Percentiles rank a stretch among this genome's conserved stretches.
Conservation (phyloP, 2,797 vertebrate species). For the Pogoniulus pusillus region DNA sequence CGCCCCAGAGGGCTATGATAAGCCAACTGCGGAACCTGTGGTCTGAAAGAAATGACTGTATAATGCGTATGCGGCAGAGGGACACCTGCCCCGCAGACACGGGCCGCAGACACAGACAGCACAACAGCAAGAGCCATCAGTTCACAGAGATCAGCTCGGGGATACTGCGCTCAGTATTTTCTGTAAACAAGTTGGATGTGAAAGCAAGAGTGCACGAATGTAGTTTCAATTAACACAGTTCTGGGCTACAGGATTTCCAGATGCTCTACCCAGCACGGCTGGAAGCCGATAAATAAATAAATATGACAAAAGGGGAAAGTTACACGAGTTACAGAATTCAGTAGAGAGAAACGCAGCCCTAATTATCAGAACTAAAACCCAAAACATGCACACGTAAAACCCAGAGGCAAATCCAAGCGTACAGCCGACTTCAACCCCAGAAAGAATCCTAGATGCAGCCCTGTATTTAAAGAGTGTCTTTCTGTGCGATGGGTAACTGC, state of each 20-base stretch:
- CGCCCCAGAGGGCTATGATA: accelerated
- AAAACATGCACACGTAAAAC: background rate
- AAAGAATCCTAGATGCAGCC: background rate
- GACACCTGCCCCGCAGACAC: background rate
- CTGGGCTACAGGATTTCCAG: background rate
- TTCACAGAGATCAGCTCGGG: background rate
- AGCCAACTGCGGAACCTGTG: background rate
- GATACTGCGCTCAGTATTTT: background rate
- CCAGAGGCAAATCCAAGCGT: background rate
- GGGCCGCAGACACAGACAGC: background rate
- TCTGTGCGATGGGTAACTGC: background rate
- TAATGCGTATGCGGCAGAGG: accelerated
- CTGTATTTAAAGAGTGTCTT: background rate
- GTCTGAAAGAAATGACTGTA: background rate
- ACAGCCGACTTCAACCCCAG: background rate
- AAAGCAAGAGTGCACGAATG: background rate
- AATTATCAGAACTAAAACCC: background rate
- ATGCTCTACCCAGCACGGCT: background rate
- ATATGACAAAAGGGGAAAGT: background rate
- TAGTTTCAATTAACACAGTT: background rate
- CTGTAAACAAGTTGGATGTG: background rate
- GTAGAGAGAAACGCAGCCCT: background rate
- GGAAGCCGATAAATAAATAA: background rate
- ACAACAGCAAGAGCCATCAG: background rate
- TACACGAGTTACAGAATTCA: background rate